phyloP scores from a whole-genome alignment of 1,140 invertebrate species.

The Rhizoglyphus robini region DNA sequence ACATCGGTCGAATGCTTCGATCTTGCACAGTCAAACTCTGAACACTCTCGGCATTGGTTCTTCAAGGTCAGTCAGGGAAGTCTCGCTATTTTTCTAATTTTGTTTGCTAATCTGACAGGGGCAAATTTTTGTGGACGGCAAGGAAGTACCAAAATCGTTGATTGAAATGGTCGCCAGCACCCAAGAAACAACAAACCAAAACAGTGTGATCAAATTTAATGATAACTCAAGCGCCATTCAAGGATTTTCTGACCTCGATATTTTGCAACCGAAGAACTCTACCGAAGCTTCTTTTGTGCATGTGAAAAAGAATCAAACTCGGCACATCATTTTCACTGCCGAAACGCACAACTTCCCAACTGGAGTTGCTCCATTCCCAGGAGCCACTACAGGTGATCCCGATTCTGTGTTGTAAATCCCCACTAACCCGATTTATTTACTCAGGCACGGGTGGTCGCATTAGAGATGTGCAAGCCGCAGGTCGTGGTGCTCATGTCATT shows the following conservation, averaged over 20 bases:
- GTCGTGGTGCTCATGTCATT: constrained; percentile 76
- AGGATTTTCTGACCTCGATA: constrained; percentile 54
- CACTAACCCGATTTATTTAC: too few species aligned
- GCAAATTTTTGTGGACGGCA: constrained; percentile 66
- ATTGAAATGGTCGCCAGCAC: constrained; percentile 87
- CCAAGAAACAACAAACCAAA: constrained; percentile 58
- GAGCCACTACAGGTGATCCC: constrained; percentile 51
- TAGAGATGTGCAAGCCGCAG: constrained; percentile 84
- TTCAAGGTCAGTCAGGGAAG: constrained; percentile 59
- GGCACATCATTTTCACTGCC: constrained; percentile 93
- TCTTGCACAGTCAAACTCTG: constrained; percentile 93
- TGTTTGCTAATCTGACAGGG: constrained; percentile 43
- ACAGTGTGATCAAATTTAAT: constrained; percentile 93
- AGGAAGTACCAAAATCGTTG: constrained; percentile 58
- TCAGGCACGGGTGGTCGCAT: constrained; percentile 91
- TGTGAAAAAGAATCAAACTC: constrained; percentile 27
- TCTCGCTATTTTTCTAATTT: constrained; percentile 9
- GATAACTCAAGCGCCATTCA: constrained; percentile 86
- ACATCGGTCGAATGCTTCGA: constrained; percentile 97
- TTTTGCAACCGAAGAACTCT: constrained; percentile 45
- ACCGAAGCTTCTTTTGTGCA: constrained; percentile 35
- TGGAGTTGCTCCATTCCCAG: constrained; percentile 58
- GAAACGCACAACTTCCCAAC: constrained; percentile 99
- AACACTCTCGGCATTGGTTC: constrained; percentile 84
- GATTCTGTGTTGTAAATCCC: background rate